Base-by-base conservation (phyloP, 2,797 vertebrate genomes). In the Pipistrellus kuhlii region DNA sequence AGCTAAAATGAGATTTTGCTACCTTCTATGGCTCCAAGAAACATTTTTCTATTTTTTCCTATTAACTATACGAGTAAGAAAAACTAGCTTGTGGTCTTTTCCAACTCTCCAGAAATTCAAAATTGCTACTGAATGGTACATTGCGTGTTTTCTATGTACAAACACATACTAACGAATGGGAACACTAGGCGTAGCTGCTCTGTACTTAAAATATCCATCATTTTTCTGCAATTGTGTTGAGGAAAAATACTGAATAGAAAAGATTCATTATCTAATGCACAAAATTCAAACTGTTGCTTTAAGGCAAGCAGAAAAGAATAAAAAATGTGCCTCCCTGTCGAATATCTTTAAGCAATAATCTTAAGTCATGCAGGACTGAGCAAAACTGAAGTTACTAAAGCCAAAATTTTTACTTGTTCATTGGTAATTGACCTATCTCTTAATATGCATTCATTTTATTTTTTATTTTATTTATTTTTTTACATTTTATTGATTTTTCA, bases 211-310 rank as follows among this genome's bases (percentile, higher is more conserved):
- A 51, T 25, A 77, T 81, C 66, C 76, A 86, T 95, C 88, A 95
- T 96, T 96, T 96, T 95, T 84, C 92, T 92, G 83, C 78, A 95
- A 92, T 78, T 38, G 32, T 88, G 69, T 94, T 95, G 95, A 97
- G 97, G 96, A 94, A 90, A 97, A 96, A 87, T 68, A 82, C 48
- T 93, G 89, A 95, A 86, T 92, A 62, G 77, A 81, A 64, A 32
- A 64, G 44, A 90, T 91, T 96, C 59, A 88, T 96, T 96, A 82
- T 62, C 71, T 96, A 62, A 32, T 8, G 1, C 32, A 86, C 23
- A 7, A 30, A 93, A 94, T 88, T 86, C 59, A 38, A 94, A 93
- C 75, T 81, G 51, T 41, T 77, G 51, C 0, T 68, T 84, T 91
- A 90, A 78, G 55, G 64, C 38, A 95, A 97, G 88, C 68, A 48